Percentiles rank a stretch among this genome's conserved stretches.
These are phyloP conservation scores for Mastigias papua DNA, from an alignment of 30 jellyfish, hydroid and myxozoan species.

Conservation along the genomic window DNA sequence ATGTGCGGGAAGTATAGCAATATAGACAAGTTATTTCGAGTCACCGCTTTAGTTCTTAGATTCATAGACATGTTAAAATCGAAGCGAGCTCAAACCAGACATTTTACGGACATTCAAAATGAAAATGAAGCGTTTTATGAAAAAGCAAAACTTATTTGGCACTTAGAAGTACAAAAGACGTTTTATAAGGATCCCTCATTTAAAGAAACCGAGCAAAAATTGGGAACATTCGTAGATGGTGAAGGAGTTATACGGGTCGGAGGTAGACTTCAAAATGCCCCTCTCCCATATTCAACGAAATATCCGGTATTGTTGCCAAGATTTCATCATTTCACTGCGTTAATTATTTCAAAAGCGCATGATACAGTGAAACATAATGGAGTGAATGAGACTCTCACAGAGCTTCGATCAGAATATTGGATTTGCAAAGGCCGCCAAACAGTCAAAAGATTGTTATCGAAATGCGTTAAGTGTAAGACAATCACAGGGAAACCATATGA, in stretches of 20 bases:
- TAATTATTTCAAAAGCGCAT: too few relatives aligned
- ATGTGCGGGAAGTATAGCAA: background rate
- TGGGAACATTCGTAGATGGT: background rate
- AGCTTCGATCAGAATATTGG: too few relatives aligned
- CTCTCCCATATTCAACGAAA: too few relatives aligned
- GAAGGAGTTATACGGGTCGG: background rate
- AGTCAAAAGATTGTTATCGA: too few relatives aligned
- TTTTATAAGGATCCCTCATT: background rate
- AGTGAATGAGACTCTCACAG: too few relatives aligned
- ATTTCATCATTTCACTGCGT: too few relatives aligned
- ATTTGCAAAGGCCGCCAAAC: too few relatives aligned
- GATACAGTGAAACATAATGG: too few relatives aligned
- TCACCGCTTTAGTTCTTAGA: background rate
- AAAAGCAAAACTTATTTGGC: background rate
- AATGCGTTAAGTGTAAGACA: too few relatives aligned
- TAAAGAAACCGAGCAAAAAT: background rate
- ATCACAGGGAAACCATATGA: too few relatives aligned
- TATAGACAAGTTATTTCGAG: background rate
- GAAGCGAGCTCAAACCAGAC: background rate
- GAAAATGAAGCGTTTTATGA: background rate
- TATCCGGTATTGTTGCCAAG: too few relatives aligned
- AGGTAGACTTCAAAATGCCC: too few relatives aligned
- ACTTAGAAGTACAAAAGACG: background rate
- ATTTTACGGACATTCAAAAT: background rate
- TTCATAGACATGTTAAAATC: background rate